Percentiles rank a stretch among this genome's conserved stretches.
phyloP scores from a whole-genome alignment of 2,888 invertebrate genomes.

The Torymus tubicola region DNA sequence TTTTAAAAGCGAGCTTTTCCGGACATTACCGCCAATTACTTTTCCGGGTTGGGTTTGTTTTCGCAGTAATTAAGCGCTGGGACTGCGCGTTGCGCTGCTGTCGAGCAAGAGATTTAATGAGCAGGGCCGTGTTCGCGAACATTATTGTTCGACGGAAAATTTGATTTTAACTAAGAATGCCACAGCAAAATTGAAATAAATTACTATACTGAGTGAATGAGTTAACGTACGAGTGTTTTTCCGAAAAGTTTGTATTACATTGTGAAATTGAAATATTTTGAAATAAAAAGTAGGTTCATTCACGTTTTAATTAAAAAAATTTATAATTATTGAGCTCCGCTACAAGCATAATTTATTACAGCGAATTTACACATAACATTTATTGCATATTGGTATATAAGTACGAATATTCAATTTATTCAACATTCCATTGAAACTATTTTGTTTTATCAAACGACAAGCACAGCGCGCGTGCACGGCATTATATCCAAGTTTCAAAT shows the following conservation, averaged over 20 bases:
- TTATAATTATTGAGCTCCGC: too few relatives aligned
- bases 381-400: too few relatives aligned
- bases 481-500: too few relatives aligned
- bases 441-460: too few relatives aligned
- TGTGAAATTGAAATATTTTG: too few relatives aligned
- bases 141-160: conserved; percentile 44
- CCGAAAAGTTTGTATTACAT: not conserved
- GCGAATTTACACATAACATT: too few relatives aligned
- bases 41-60: conserved; percentile 51
- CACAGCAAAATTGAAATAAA: conserved; percentile 42
- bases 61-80: conserved; percentile 44
- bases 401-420: too few relatives aligned
- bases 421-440: too few relatives aligned
- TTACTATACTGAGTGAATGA: not conserved
- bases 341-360: too few relatives aligned
- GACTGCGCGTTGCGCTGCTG: not conserved
- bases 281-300: too few relatives aligned
- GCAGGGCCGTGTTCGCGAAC: conserved; percentile 19
- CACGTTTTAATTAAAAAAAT: too few relatives aligned
- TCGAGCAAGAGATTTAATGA: conserved; percentile 43
- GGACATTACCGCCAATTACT: conserved; percentile 50
- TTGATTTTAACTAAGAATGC: conserved; percentile 25
- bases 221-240: not conserved
- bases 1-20: conserved; percentile 51
- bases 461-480: too few relatives aligned